Evolutionary conservation across 2,888 invertebrate species (phyloP), one percentile per base, ranked within the genome.

Genomic region (Imbricaverruca yamaguchii): DNA sequence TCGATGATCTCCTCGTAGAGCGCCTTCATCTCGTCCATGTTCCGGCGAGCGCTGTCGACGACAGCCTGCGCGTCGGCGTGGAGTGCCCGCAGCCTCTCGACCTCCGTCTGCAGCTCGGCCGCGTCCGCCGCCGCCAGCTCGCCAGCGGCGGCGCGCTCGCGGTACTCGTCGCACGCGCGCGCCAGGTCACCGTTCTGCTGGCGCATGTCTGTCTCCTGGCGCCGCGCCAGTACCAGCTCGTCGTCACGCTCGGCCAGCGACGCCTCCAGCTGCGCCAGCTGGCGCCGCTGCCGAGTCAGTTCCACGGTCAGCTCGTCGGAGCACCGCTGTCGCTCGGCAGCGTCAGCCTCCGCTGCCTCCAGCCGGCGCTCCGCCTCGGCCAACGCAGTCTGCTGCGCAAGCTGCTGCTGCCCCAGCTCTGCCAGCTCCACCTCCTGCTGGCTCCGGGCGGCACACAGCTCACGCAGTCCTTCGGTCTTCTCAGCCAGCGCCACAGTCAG

Each of bases 11-110:
- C 74, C 74, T 74, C 74, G 53, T 74, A 74, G 18, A 74, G 74
- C 74, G 53, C 9, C 74, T 74, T 74, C 74, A 74, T 74, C 74
- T 74, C 74, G 18, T 74, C 53, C 74, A 74, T 74, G 74, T 13
- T 74, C 74, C 21, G 13, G 10, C 39, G 15, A 18, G 55, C 74
- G 74, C 39, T 74, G 53, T 53, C 55, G 15, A 74, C 74, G 55
- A 74, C 21, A 2, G 74, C 74, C 55, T 74, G 21, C 18, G 74
- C 74, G 2, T 53, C 53, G 55, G 21, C 21, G 55, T 74, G 74
- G 21, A 55, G 55, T 21, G 6, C 53, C 74, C 23, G 23, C 55
- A 74, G 74, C 74, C 74, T 53, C 23, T 74, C 74, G 21, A 55
- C 74, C 74, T 74, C 74, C 53, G 21, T 2, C 21, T 8, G 21